Conservation (phyloP, 2,888 invertebrate species). For the Xanthia icteritia region DNA sequence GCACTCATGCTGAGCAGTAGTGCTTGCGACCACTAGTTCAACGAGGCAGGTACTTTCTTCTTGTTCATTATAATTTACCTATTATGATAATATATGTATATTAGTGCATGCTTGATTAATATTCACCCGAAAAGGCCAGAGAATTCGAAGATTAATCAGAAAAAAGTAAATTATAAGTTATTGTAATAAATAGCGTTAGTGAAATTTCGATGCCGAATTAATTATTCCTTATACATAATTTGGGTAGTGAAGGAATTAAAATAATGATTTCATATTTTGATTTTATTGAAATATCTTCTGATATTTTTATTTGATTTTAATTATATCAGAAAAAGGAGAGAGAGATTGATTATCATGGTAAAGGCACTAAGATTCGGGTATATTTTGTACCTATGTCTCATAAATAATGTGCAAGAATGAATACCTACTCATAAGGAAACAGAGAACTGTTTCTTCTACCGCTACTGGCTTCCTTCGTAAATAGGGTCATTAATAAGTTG, state of each 20-base stretch:
- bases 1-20: too few relatives aligned
- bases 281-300: too few relatives aligned
- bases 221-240: neutral
- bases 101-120: neutral
- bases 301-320: neutral
- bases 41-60: neutral
- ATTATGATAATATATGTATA: neutral
- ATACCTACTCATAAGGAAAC: neutral
- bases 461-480: slow-evolving; percentile 13
- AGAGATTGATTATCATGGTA: neutral
- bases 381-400: neutral
- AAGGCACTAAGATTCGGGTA: neutral
- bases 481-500: slow-evolving; percentile 70
- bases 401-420: neutral
- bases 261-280: too few relatives aligned
- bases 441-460: slow-evolving; percentile 26
- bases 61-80: neutral
- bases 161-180: neutral
- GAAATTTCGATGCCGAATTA: neutral
- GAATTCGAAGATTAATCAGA: neutral
- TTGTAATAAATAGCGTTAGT: neutral
- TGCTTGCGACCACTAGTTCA: neutral
- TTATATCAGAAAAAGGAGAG: neutral
- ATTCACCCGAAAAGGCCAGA: neutral
- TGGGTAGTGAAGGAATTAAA: too few relatives aligned